Conservation (phyloP, 2,113 vertebrate genomes). For the Alosa alosa region DNA sequence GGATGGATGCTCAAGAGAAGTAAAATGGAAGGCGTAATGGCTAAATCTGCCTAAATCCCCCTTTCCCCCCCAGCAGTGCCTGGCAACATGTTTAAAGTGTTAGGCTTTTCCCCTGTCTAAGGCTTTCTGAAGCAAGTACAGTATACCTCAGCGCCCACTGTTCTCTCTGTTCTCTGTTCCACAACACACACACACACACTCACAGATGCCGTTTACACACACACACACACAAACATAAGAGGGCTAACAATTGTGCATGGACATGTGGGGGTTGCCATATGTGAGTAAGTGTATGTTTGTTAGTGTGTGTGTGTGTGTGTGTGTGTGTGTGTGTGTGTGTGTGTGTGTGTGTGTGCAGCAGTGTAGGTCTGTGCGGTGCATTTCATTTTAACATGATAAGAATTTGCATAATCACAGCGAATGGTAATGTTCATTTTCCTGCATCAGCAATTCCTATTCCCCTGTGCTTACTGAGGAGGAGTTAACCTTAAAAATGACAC, state of each 20-base stretch:
- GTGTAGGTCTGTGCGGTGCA: neutral
- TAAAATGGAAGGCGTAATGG: slow-evolving; percentile 47
- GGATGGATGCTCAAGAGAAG: slow-evolving; percentile 47
- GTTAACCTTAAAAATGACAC: neutral
- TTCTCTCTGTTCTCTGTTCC: neutral
- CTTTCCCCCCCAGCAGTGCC: slow-evolving; percentile 51
- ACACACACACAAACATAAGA: neutral
- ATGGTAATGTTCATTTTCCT: neutral
- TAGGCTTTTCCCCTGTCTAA: slow-evolving; percentile 52
- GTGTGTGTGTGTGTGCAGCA: slow-evolving; percentile 7
- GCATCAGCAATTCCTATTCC: slow-evolving; percentile 4
- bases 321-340: slow-evolving; percentile 5
- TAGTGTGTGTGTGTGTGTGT: slow-evolving; percentile 17
- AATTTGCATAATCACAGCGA: neutral
- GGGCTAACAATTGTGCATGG: neutral
- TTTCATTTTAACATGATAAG: neutral
- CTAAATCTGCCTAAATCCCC: slow-evolving; percentile 59
- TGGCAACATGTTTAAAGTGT: slow-evolving; percentile 59
- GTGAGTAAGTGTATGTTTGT: neutral
- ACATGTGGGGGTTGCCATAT: neutral
- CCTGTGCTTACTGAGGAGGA: neutral
- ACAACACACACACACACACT: neutral
- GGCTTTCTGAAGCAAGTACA: neutral
- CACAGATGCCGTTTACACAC: neutral
- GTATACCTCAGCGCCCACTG: neutral